Base-by-base conservation (phyloP, 2,888 invertebrate species). In the Augochlorella aurata region DNA sequence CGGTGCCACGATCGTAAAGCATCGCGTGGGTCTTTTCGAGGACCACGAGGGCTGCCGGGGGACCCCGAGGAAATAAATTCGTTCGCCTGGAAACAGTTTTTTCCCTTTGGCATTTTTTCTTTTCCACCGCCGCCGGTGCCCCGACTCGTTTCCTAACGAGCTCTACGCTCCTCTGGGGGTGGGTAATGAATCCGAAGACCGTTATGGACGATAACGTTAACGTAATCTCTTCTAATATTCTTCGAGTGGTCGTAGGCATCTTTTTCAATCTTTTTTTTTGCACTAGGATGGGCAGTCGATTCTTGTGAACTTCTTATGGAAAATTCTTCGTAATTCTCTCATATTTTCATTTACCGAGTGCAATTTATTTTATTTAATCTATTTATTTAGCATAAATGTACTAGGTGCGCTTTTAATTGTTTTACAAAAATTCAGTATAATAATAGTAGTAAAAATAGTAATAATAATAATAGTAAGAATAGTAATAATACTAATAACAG, bases 11-110 rank as follows among this genome's bases (percentile, higher is more conserved):
- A 81, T 88, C 88, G 79, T 88, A 84, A 88, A 87, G 79, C 88
- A 86, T 85, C 82, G 86, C 88, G 88, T 88, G 87, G 88, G 88
- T 88, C 87, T 84, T 65, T 77, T 68, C 74, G 77, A 70, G 58
- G 47, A 38, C 29, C 58, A 67, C n/a, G 74, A 75, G 66, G 77
- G 82, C 74, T 72, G 82, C 65, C 49, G 49, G 54, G 49, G 54
- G 45, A 29, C 65, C 50, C 45, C 47, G 68, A 74, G 49, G 49
- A 83, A 77, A 81, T 77, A 73, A 81, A 83, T 74, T 45, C 79
- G 49, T 70, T 79, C 69, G 66, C 54, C 54, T 38, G 70, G 50
- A 45, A 63, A 73, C 63, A 16, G 49, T 29, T 47, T n/a, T 71
- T 50, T 45, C 61, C 50, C 58, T 47, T 49, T 45, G 47, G 16